Evolutionary conservation across 2,113 vertebrate species (phyloP), one percentile per base, ranked within the genome.

Genomic region (Lycocorax pyrrhopterus): DNA sequence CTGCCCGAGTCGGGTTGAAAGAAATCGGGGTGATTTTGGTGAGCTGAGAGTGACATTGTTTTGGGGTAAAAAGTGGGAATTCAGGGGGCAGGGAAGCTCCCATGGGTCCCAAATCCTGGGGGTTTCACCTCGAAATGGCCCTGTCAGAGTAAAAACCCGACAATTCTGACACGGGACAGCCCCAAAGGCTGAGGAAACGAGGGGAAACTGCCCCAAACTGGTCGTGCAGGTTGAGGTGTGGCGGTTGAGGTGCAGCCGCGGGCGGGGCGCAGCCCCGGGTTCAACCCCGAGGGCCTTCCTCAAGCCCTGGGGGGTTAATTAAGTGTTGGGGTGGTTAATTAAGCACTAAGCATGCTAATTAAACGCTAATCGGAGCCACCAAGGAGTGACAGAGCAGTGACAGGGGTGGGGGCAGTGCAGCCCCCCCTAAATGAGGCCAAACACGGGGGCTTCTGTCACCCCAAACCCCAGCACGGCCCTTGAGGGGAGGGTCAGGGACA

Each of bases 31-130:
- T 0, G 6, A 6, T 46, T 27, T 55, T 21, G 33, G 8, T 4
- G 43, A 6, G 23, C 4, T 4, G 1, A 2, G 12, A 3, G 4
- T 1, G 69, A 9, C 0, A 3, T 3, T 2, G 33, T 6, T 60
- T 11, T 16, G 14, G 87, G 56, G 39, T 12, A 1, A 76, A 82
- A 72, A 43, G 8, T 0, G 1, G 39, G 12, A 66, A 60, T 64
- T 76, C 1, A 1, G 3, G 51, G 32, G 5, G 5, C 4, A 10
- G 81, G 56, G 56, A 30, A 53, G 4, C 21, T 7, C 27, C 2
- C 37, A 10, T 1, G 0, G 29, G 16, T 19, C 27, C 67, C 30
- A 43, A 27, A 59, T 20, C 22, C 20, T 2, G 5, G 14, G 14
- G 15, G 15, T 91, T 71, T 91, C n/a, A 74, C 78, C 84, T 19